Evolutionary conservation across 2,888 invertebrate genomes (phyloP), one percentile per base, ranked within the genome.

Genomic region (Mythimna loreyi): DNA sequence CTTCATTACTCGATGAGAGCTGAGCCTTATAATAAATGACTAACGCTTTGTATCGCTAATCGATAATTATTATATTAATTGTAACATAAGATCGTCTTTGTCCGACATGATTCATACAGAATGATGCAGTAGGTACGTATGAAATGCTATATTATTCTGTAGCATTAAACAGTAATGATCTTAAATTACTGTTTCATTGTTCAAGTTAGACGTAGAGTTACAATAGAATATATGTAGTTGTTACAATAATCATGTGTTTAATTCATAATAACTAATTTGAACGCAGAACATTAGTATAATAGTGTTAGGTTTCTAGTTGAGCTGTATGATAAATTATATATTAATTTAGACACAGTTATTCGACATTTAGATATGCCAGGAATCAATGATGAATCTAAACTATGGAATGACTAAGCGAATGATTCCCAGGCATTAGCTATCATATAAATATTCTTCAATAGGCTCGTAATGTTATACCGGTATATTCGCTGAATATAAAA

Each of bases 61-160:
- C 87, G 89, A 90, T 89, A 87, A 72, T 47, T 74, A 66, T 64
- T 40, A 87, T 81, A 87, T 87, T 87, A 87, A 88, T 86, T 88
- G 84, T 86, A 85, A 79, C 82, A 84, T 58, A 69, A 58, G 58
- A 60, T 79, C 85, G 83, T 86, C 86, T 86, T 80, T 86, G 83
- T 81, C 78, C 85, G 75, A 84, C 79, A 80, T 87, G 84, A 86
- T 74, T 87, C 86, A 87, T 78, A 58, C 58, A 65, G 56, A 75
- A 65, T 78, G 64, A 61, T 68, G 70, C 52, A 33, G 62, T 75
- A 40, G 16, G 62, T 75, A 59, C 64, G 59, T 70, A 71, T 70
- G 62, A 63, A 72, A 72, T 74, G 47, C 63, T 72, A 67, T 53
- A 69, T 70, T 53, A 67, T 70, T 71, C 60, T 66, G 55, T 74